Percentiles rank a stretch among this genome's conserved stretches.
Conservation (phyloP, 2,113 vertebrate species). For the Apistogramma diplotaenia region DNA sequence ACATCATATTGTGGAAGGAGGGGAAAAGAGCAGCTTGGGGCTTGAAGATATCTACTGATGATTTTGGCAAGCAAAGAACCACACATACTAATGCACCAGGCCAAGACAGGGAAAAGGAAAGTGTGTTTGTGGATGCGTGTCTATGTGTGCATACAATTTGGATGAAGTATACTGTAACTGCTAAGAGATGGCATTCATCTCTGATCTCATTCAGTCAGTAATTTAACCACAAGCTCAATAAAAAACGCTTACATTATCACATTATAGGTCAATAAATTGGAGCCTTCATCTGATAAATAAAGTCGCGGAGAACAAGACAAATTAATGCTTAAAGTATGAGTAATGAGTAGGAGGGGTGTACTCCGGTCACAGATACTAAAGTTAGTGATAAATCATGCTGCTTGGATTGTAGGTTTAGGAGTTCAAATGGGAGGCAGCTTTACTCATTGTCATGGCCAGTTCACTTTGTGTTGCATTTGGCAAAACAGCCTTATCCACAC, state of each 20-base stretch:
- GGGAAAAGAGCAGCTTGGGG: slow-evolving; percentile 70
- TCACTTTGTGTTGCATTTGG: slow-evolving; percentile 64
- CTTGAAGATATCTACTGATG: slow-evolving; percentile 78
- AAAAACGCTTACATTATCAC: slow-evolving; percentile 61
- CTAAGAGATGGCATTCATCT: slow-evolving; percentile 41
- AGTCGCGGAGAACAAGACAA: slow-evolving; percentile 22
- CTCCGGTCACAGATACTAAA: slow-evolving; percentile 25
- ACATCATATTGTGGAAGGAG: slow-evolving; percentile 77
- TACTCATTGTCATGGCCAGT: slow-evolving; percentile 53
- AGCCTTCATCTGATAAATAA: slow-evolving; percentile 32
- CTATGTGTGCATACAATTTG: slow-evolving; percentile 39
- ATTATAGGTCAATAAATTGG: slow-evolving; percentile 66
- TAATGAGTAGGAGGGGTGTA: slow-evolving; percentile 13
- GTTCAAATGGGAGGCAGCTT: slow-evolving; percentile 49
- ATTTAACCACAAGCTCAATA: slow-evolving; percentile 51
- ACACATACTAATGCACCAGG: slow-evolving; percentile 66
- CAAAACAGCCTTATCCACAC: slow-evolving; percentile 29
- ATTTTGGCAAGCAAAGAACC: slow-evolving; percentile 75
- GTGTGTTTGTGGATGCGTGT: slow-evolving; percentile 52
- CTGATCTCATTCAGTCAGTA: slow-evolving; percentile 59
- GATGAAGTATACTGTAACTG: slow-evolving; percentile 51
- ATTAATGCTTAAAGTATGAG: slow-evolving; percentile 48
- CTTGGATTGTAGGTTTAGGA: slow-evolving; percentile 47
- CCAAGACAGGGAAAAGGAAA: slow-evolving; percentile 63
- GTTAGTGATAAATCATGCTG: slow-evolving; percentile 40